Base-by-base conservation (phyloP, 2,888 invertebrate genomes). In the Dinocampus coccinellae region DNA sequence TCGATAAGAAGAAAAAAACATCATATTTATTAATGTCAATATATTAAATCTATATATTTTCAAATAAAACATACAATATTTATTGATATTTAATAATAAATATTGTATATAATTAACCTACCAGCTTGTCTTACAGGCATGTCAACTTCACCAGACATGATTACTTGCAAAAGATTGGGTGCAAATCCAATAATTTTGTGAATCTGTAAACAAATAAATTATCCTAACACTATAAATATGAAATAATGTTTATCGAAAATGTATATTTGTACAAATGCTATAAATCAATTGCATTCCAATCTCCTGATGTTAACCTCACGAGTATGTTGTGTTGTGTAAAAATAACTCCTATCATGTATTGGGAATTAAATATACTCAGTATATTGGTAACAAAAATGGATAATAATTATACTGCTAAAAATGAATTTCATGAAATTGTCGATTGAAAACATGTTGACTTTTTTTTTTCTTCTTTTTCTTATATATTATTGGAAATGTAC, bases 121-220 rank as follows among this genome's bases (percentile, higher is more conserved):
- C 91, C 97, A 76, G 98, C 98, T 90, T 99, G 98, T 76, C 98
- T 90, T 0, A 98, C 94, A 76, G 97, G 95, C 91, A 96, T 93
- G 75, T 97, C 95, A 60, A 97, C 91, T 79, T 96, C 96, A 82
- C 92, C 92, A 88, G 93, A 92, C 96, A 98, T 97, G 69, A 98
- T 94, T 74, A 98, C 94, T 91, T 97, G 97, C 65, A 99, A 90
- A 72, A 99, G 90, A 61, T 95, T 92, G 64, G 98, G 99, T 65
- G 96, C 94, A 89, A 99, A 99, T 26, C 98, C 98, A 86, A 98
- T 97, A 76, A 98, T 97, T 91, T 96, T 96, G 87, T 96, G 94
- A 79, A 96, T 93, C 96, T 97, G 87, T 72, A 83, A 80, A 52
- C 61, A 69, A 70, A 53, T 10, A 33, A n/a, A 58, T 2, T 4